Evolutionary conservation across 2,797 vertebrate genomes (phyloP), one percentile per base, ranked within the genome.

Genomic region (Hippopotamyrus pictus): DNA sequence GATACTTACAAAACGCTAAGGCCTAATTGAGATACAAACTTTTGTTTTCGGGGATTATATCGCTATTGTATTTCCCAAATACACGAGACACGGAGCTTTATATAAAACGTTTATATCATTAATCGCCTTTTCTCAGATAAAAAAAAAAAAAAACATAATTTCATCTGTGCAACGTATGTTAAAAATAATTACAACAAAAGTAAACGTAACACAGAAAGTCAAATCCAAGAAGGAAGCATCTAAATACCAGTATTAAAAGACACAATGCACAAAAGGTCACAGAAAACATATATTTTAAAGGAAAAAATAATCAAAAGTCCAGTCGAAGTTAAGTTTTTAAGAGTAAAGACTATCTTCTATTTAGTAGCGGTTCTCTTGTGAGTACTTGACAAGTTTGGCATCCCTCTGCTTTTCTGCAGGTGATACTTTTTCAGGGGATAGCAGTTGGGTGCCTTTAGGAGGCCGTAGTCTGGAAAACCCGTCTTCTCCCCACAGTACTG

Each of bases 371-470:
- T 17, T 54, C 51, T 25, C 19, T 59, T 84, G 22, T 19, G 51
- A 88, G 50, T n/a, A 57, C 79, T 84, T 84, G 48, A 84, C n/a
- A 53, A 33, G 88, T 85, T 84, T 89, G 88, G 44, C 17, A 89
- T 33, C 44, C 48, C 41, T 85, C 25, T 85, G 1, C 88, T 12
- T 48, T 25, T 85, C 25, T 82, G 12, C 82, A 51, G 44, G 41
- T 89, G 57, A 14, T 41, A 41, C 86, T 33, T 19, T 87, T 53
- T 37, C 51, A 84, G 7, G 54, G 65, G 41, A 76, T n/a, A 88
- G 22, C 25, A 59, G n/a, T 25, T 25, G 54, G 25, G 25, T 86
- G 44, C 54, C 57, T 86, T 89, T 19, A 65, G 44, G 57, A 85
- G 8, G n/a, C 59, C 25, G 37, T 44, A 57, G 44, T 22, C 12